Conservation (phyloP, 2,113 vertebrate species). For the Calyptommatus sinebrachiatus region DNA sequence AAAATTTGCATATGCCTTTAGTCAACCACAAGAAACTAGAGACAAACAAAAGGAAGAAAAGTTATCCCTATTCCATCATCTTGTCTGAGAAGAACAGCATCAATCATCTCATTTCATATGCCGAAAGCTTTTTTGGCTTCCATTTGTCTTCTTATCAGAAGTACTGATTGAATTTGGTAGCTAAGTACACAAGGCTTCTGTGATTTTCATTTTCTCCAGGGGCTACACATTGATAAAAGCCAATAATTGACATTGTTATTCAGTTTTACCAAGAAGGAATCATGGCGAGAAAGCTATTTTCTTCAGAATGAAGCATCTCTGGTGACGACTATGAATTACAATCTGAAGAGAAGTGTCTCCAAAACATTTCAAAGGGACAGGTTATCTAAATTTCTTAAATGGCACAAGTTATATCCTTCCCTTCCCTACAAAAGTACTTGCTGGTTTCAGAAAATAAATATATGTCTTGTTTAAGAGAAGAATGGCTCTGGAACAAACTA, state of each 20-base stretch:
- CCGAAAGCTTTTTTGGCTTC: constrained; percentile 51
- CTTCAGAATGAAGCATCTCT: constrained; percentile 51
- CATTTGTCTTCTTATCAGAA: constrained; percentile 60
- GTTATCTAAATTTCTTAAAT: constrained; percentile 57
- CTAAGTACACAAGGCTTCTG: constrained; percentile 56
- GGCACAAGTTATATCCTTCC: constrained; percentile 36
- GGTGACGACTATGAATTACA: constrained; percentile 64
- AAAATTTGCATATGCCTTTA: constrained; percentile 47
- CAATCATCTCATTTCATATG: constrained; percentile 54
- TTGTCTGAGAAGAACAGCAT: constrained; percentile 55
- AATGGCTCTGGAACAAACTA: constrained; percentile 12
- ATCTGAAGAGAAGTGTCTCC: constrained; percentile 58
- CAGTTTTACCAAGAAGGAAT: constrained; percentile 58
- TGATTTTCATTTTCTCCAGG: constrained; percentile 64
- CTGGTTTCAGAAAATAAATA: background rate
- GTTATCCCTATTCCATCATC: constrained; percentile 43
- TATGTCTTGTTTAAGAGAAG: background rate
- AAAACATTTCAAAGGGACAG: constrained; percentile 55
- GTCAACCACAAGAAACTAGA: constrained; percentile 34
- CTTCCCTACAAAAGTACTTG: constrained; percentile 25
- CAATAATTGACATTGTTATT: constrained; percentile 65
- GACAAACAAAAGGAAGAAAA: constrained; percentile 36
- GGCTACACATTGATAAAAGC: constrained; percentile 64
- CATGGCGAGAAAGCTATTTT: constrained; percentile 57
- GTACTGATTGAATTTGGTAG: constrained; percentile 68